These are phyloP conservation scores for Gisinianus flammeolus DNA, from an alignment of 2,888 invertebrate species.

Conservation along the genomic window DNA sequence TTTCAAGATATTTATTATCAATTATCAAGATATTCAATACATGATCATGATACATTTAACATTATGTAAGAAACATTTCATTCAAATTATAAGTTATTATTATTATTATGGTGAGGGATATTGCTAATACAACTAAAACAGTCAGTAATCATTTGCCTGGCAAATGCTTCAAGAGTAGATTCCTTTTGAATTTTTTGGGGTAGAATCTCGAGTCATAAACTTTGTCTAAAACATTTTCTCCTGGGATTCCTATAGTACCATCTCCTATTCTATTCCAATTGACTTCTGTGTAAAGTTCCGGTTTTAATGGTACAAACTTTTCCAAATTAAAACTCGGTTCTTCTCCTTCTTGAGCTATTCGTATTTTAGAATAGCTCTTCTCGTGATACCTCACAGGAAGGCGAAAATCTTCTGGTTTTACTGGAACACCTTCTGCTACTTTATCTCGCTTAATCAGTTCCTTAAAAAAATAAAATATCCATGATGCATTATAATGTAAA, in stretches of 20 bases:
- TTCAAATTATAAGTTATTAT: too few relatives aligned
- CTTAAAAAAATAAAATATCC: constrained; percentile 14
- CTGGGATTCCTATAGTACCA: background rate
- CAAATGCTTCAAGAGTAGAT: too few relatives aligned
- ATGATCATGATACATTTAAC: too few relatives aligned
- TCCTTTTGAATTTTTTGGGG: background rate
- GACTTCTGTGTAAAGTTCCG: constrained; percentile 46
- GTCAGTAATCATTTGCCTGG: too few relatives aligned
- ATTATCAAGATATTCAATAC: too few relatives aligned
- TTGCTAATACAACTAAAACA: too few relatives aligned
- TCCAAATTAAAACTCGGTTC: constrained; percentile 49
- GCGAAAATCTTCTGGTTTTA: constrained; percentile 14
- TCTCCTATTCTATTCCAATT: constrained; percentile 44
- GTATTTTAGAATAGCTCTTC: background rate
- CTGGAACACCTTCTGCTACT: background rate
- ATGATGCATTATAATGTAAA: background rate
- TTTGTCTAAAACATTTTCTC: background rate
- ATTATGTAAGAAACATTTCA: too few relatives aligned
- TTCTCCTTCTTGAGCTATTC: constrained; percentile 40
- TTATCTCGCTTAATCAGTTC: constrained; percentile 36
- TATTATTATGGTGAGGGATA: too few relatives aligned
- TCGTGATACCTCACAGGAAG: background rate
- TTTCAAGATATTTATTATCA: too few relatives aligned
- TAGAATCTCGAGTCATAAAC: background rate
- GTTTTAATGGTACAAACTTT: constrained; percentile 33